Evolutionary conservation across 2,888 invertebrate genomes (phyloP), one percentile per base, ranked within the genome.

Genomic region (Andricus quercusramuli): DNA sequence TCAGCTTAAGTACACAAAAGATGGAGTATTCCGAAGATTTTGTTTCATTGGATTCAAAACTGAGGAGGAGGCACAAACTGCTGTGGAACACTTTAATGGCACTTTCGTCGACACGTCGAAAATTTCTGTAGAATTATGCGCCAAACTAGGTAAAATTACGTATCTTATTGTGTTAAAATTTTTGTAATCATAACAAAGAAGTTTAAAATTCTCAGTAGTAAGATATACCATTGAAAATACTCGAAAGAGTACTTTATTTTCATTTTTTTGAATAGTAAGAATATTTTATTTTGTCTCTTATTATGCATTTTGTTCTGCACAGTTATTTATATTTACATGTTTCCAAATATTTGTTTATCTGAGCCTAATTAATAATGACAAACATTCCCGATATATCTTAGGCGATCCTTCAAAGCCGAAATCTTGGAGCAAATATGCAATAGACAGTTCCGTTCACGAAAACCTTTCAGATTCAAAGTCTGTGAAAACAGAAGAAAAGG

Each of bases 21-120:
- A 97, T 94, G 99, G 99, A 13, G 96, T 96, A 90, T 99, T 99
- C 92, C 94, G 99, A 81, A 96, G 97, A 88, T 99, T 99, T 93
- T 98, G 96, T 6, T 99, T 99, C 91, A 94, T 99, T 86, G 99
- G 99, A 11, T 99, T 95, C 92, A 96, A 97, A 90, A 95, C 94
- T 32, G 96, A 96, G 83, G 95, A 96, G 74, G 96, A 97, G 90
- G 99, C 98, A 0, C 90, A 95, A 74, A 94, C 94, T 51, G 99
- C 99, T 0, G 94, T 96, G 51, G 94, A 96, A 25, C 95, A 96
- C 90, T 97, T 98, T 86, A 94, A 99, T 93, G 96, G 97, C 81
- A 96, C 97, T 2, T 99, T 95, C 90, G 95, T 99, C 78, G 96
- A 96, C 86, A 97, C 98, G 1, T 95, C 95, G 89, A 96, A 95